phyloP scores from a whole-genome alignment of 2,888 invertebrate genomes.

The Abrostola triplasia region DNA sequence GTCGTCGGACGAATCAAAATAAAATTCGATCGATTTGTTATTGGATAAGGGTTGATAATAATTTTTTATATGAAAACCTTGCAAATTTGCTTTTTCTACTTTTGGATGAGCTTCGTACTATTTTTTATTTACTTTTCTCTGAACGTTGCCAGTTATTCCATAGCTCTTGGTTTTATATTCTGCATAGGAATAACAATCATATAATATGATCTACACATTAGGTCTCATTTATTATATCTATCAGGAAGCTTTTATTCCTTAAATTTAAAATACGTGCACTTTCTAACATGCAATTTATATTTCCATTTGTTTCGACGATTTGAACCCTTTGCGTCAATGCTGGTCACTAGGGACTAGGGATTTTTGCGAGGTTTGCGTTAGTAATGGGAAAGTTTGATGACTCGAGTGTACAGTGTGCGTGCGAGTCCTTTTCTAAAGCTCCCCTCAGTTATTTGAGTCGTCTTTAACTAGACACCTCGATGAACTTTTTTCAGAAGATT shows the following conservation, averaged over 20 bases:
- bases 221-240: too few species aligned
- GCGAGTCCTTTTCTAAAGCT: background rate
- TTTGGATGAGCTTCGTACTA: background rate
- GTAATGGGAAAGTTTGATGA: conserved; percentile 7
- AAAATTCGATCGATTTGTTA: conserved; percentile 45
- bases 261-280: background rate
- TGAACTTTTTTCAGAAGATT: background rate
- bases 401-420: background rate
- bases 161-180: too few species aligned
- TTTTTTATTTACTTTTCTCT: background rate
- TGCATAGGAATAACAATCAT: too few species aligned
- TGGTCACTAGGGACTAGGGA: background rate
- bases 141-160: background rate
- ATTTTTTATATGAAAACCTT: background rate
- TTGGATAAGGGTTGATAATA: conserved; percentile 32
- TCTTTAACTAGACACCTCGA: background rate
- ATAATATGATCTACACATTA: too few species aligned
- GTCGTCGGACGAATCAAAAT: conserved; percentile 39
- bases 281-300: conserved; percentile 1
- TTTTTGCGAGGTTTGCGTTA: conserved; percentile 5
- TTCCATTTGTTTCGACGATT: background rate
- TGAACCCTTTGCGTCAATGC: conserved; percentile 1
- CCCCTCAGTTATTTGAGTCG: background rate
- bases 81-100: background rate
- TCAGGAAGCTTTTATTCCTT: background rate